A percentile compares a stretch with the other conserved stretches of the same genome.
Evolutionary conservation across 2,888 invertebrate genomes (phyloP).

Genomic region (Chymomyza procnemis): DNA sequence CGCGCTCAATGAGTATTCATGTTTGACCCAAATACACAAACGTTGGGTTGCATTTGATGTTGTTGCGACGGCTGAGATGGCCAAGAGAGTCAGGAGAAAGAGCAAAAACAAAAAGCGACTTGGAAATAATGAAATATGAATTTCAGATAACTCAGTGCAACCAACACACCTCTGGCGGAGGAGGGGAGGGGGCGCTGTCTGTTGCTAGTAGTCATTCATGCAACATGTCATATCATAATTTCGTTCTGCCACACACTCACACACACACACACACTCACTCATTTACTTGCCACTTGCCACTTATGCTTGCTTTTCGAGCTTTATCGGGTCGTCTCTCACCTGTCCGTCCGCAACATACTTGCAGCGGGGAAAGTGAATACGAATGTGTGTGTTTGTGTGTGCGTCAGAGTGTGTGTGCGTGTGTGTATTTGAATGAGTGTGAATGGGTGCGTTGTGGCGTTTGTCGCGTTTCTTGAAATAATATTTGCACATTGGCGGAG

Average conservation of each 20-base stretch:
- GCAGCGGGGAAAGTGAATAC: conserved; percentile 62
- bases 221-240: conserved; percentile 27
- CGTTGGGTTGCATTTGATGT: conserved; percentile 19
- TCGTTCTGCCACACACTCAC: conserved; percentile 14
- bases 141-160: conserved; percentile 26
- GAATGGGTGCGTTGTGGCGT: conserved; percentile 47
- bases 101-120: background rate
- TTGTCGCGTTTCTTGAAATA: conserved; percentile 28
- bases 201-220: background rate
- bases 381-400: conserved; percentile 1
- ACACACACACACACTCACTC: conserved; percentile 2
- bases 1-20: conserved; percentile 62
- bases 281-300: background rate
- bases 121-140: conserved; percentile 34
- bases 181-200: background rate
- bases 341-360: conserved; percentile 16
- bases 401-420: conserved; percentile 46
- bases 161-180: background rate
- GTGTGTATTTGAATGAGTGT: conserved; percentile 27
- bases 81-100: background rate
- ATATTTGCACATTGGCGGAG: conserved; percentile 7
- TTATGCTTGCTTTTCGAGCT: conserved; percentile 48
- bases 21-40: conserved; percentile 68
- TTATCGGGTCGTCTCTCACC: conserved; percentile 27
- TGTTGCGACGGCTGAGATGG: background rate